Evolutionary conservation across 2,888 invertebrate genomes (phyloP), one percentile per base, ranked within the genome.

Genomic region (Rhimphoctona megacephalus): DNA sequence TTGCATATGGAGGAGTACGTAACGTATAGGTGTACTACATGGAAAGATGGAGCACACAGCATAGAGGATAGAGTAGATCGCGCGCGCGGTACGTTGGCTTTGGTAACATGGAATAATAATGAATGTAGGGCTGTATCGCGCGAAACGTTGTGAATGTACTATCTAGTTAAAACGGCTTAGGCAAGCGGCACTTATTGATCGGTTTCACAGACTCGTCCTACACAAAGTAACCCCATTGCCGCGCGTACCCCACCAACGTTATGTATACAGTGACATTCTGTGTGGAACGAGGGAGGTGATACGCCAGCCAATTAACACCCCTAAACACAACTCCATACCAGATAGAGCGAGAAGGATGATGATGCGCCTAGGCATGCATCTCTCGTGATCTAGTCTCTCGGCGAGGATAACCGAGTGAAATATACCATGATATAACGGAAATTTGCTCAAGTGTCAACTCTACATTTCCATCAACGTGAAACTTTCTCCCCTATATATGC

Each of bases 281-380:
- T 86, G 89, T 88, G 89, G 89, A 88, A 90, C 88, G 90, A 89
- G 89, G 89, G 90, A 91, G 90, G 90, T 90, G 92, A 92, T 92
- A 92, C 92, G 91, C 92, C 92, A 91, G 91, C 92, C 92, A 92
- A 92, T 92, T 92, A 92, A 91, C 92, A 92, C 92, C 92, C 92
- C 91, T 92, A 91, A 92, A 92, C 91, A 91, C 91, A 90, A 61
- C 92, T 89, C 90, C 91, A 91, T 81, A 85, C 80, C 69, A 70
- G 66, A 36, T 30, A 43, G 43, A 83, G 64, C 43, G 70, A 43
- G 49, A 83, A 49, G 54, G 74, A 64, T 25, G 19, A 64, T 49
- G 33, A 46, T 54, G 43, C 52, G 19, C 30, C 19, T 66, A 52
- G 64, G 66, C 66, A 66, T 73, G 52, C 14, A 17, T 61, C 70